phyloP scores from a whole-genome alignment of 2,888 invertebrate species.

The Pollenia amentaria region DNA sequence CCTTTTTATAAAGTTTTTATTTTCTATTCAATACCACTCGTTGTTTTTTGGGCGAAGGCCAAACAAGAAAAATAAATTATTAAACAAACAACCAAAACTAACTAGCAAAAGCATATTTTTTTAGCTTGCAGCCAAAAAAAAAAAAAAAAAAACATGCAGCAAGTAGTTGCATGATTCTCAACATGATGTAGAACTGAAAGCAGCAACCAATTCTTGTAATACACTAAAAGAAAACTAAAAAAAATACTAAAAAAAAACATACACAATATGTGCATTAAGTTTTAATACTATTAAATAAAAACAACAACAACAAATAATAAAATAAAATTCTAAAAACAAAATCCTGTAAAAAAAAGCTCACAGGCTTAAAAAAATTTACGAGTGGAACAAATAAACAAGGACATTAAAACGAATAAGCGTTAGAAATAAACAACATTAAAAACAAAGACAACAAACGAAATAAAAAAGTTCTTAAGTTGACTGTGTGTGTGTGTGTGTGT shows the following conservation, averaged over 20 bases:
- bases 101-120: constrained; percentile 49
- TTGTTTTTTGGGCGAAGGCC: constrained; percentile 71
- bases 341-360: constrained; percentile 31
- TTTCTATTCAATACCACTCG: constrained; percentile 32
- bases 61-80: constrained; percentile 32
- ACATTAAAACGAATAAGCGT: constrained; percentile 64
- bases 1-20: constrained; percentile 59
- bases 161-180: constrained; percentile 9
- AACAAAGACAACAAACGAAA: constrained; percentile 41
- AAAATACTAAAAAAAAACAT: constrained; percentile 30
- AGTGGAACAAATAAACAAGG: constrained; percentile 56
- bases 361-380: constrained; percentile 53
- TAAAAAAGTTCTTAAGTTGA: constrained; percentile 10
- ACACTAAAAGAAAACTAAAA: background rate
- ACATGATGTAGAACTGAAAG: constrained; percentile 32
- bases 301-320: constrained; percentile 21
- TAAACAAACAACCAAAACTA: constrained; percentile 30
- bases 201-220: constrained; percentile 37
- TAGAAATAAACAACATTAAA: constrained; percentile 33
- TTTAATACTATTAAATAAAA: constrained; percentile 68
- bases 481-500: background rate
- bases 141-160: constrained; percentile 5
- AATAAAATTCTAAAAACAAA: constrained; percentile 23
- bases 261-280: constrained; percentile 73
- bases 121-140: constrained; percentile 32